Evolutionary conservation across 2,113 vertebrate species (phyloP).

Genomic region (Psephotus haematonotus): DNA sequence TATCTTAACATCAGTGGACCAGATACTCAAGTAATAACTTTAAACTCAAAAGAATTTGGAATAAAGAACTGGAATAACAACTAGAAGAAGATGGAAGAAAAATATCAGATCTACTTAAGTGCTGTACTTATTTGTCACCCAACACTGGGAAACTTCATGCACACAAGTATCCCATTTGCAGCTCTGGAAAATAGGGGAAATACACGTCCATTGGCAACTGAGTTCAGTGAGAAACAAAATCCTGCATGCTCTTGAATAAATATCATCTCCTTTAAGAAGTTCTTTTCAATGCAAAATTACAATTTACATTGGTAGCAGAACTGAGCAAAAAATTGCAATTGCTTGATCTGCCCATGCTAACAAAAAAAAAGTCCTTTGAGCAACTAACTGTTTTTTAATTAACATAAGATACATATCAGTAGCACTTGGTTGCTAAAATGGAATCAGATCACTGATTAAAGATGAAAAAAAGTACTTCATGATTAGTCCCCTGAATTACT

Average conservation of each 20-base stretch:
- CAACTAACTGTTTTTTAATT: background rate
- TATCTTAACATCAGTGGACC: background rate
- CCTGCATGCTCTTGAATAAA: background rate
- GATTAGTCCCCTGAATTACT: background rate
- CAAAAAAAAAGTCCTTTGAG: background rate
- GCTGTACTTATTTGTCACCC: background rate
- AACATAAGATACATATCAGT: background rate
- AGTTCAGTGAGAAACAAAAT: background rate
- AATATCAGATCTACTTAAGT: background rate
- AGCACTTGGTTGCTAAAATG: background rate
- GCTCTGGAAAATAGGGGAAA: background rate
- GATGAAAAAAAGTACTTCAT: background rate
- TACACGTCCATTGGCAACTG: background rate
- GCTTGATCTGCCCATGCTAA: background rate
- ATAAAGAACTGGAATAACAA: background rate
- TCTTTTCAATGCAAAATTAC: background rate
- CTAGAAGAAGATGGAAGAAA: background rate
- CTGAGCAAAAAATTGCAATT: background rate
- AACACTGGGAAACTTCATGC: background rate
- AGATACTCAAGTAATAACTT: background rate
- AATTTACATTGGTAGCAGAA: background rate
- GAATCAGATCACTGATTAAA: background rate
- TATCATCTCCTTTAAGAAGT: background rate
- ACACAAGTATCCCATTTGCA: background rate
- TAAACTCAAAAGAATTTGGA: background rate